These are phyloP conservation scores for Channa striata DNA, from an alignment of 2,797 vertebrate species.

Conservation along the genomic window DNA sequence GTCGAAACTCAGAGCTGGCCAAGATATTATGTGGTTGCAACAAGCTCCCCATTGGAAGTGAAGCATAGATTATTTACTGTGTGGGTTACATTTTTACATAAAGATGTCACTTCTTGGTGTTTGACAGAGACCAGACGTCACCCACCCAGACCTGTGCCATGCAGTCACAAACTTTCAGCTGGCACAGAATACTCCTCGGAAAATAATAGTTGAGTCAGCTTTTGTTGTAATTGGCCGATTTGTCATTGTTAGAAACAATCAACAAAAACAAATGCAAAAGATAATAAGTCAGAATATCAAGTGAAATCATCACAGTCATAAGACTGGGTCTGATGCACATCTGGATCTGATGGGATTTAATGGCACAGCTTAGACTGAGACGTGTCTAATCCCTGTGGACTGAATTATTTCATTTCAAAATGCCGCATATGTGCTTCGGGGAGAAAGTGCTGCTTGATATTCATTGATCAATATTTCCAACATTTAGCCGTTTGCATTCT, in stretches of 20 bases:
- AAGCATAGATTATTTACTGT: constrained; percentile 17
- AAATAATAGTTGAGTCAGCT: constrained; percentile 21
- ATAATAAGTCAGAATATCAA: constrained; percentile 52
- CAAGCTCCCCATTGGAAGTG: constrained; percentile 44
- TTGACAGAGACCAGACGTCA: constrained; percentile 27
- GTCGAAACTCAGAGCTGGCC: constrained; percentile 66
- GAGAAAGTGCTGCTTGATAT: constrained; percentile 70
- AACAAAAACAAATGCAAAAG: constrained; percentile 28
- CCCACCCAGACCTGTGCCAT: constrained; percentile 10
- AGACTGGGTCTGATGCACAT: constrained; percentile 73
- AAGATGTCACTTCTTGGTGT: constrained; percentile 28
- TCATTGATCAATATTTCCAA: constrained; percentile 75
- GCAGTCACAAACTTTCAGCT: not conserved
- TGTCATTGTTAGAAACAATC: constrained; percentile 16
- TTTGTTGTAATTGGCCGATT: constrained; percentile 3
- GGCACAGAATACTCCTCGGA: not conserved
- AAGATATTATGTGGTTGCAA: constrained; percentile 55
- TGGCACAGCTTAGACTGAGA: constrained; percentile 78
- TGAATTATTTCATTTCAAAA: constrained; percentile 78
- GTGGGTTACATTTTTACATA: constrained; percentile 23
- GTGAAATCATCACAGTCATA: constrained; percentile 61
- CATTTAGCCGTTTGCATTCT: constrained; percentile 54
- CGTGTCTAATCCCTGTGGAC: constrained; percentile 76
- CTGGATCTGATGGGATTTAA: constrained; percentile 79
- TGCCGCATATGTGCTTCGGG: constrained; percentile 73